phyloP scores from a whole-genome alignment of 2,888 invertebrate genomes.

The Sthenelais limicola region DNA sequence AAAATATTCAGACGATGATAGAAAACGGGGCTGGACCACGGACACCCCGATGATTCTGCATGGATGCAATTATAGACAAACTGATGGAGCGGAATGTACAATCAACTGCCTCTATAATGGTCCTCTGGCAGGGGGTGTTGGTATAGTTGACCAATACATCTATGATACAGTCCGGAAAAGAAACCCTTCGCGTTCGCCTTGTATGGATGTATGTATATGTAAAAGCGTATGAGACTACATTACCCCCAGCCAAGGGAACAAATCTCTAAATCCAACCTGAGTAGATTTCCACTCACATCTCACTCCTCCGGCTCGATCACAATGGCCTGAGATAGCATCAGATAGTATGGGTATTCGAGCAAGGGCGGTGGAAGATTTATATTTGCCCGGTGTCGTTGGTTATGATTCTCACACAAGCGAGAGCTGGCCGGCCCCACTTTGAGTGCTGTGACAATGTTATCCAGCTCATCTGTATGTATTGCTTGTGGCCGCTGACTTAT shows the following conservation, averaged over 20 bases:
- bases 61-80: constrained; percentile 33
- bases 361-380: constrained; percentile 12
- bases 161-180: too few species aligned
- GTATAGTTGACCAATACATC: too few species aligned
- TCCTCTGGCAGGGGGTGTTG: too few species aligned
- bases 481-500: constrained; percentile 30
- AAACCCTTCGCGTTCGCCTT: too few species aligned
- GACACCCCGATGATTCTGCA: neutral
- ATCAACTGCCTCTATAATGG: too few species aligned
- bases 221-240: too few species aligned
- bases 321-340: constrained; percentile 27
- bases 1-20: constrained; percentile 38
- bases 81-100: constrained; percentile 33
- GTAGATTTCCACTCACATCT: too few species aligned
- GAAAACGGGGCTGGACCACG: constrained; percentile 26
- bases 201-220: too few species aligned
- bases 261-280: too few species aligned
- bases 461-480: constrained; percentile 39
- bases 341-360: constrained; percentile 30
- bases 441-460: constrained; percentile 18
- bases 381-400: too few species aligned
- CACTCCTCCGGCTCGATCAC: constrained; percentile 12
- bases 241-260: too few species aligned
- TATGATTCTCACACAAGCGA: neutral
- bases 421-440: neutral